A percentile compares a stretch with the other conserved stretches of the same genome.
These are phyloP conservation scores for Loripinus fragilis DNA, from an alignment of 2,888 invertebrate genomes.

Conservation along the genomic window DNA sequence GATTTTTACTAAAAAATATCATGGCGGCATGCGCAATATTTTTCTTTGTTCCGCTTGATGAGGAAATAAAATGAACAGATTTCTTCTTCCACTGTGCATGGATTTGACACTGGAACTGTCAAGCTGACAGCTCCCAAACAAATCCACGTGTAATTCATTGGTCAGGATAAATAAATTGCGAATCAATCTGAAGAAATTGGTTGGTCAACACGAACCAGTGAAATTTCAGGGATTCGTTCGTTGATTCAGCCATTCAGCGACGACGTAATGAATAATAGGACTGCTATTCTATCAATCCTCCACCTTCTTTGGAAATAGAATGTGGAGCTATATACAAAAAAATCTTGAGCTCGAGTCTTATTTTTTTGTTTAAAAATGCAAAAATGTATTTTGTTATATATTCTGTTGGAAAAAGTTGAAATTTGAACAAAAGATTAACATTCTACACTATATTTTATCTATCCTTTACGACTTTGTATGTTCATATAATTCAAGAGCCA, in stretches of 20 bases:
- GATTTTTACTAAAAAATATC: neutral
- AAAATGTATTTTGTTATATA: too few species aligned
- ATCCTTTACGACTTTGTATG: too few species aligned
- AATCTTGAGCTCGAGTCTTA: too few species aligned
- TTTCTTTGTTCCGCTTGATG: neutral
- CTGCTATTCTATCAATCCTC: conserved; percentile 1
- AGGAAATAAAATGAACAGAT: neutral
- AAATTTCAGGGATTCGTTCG: conserved; percentile 78
- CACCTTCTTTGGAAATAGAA: too few species aligned
- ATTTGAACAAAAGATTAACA: too few species aligned
- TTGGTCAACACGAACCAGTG: conserved; percentile 81
- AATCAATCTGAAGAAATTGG: conserved; percentile 77
- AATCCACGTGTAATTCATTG: conserved; percentile 41
- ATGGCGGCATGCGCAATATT: neutral
- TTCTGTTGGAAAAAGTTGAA: too few species aligned
- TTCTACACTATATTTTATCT: too few species aligned
- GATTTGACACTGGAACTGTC: neutral
- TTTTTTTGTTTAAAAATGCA: too few species aligned
- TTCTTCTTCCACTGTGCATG: neutral
- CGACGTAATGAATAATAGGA: conserved; percentile 29
- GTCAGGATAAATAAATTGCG: conserved; percentile 54
- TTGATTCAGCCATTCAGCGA: conserved; percentile 77
- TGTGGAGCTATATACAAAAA: too few species aligned
- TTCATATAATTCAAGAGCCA: too few species aligned
- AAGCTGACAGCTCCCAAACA: neutral